Evolutionary conservation across 2,113 vertebrate species (phyloP).

Genomic region (Ctenomys sociabilis): DNA sequence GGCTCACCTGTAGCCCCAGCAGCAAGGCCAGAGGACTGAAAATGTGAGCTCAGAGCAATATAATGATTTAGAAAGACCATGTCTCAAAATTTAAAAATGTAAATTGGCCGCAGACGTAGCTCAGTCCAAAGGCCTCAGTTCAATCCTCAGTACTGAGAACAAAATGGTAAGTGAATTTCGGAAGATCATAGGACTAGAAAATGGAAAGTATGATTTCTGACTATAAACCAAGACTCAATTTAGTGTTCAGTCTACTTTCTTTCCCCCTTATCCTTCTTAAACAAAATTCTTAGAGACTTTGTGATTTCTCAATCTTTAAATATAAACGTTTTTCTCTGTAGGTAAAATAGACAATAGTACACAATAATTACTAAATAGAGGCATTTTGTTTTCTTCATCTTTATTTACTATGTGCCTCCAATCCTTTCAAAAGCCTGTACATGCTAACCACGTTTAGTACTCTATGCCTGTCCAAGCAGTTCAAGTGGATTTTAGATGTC

Average conservation of each 20-base stretch:
- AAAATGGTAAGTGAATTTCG: not conserved
- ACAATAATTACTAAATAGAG: not conserved
- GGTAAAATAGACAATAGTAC: not conserved
- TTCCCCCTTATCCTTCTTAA: not conserved
- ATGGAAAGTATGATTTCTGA: not conserved
- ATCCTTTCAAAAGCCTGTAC: not conserved
- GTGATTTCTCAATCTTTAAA: not conserved
- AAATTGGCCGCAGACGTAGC: not conserved
- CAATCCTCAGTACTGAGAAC: no score
- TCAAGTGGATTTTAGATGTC: not conserved
- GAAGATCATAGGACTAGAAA: not conserved
- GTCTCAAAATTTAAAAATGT: not conserved
- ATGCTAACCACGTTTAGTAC: not conserved
- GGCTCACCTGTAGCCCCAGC: not conserved
- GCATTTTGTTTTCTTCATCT: not conserved
- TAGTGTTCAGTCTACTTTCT: not conserved
- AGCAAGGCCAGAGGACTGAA: not conserved
- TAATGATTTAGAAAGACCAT: not conserved
- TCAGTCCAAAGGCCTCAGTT: not conserved
- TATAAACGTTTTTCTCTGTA: not conserved
- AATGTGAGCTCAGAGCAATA: not conserved
- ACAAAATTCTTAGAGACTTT: constrained; percentile 18
- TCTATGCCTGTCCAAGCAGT: not conserved
- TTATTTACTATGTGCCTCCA: not conserved
- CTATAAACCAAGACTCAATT: not conserved